Conservation (phyloP, 2,797 vertebrate species). For the Poeciliopsis presidionis region DNA sequence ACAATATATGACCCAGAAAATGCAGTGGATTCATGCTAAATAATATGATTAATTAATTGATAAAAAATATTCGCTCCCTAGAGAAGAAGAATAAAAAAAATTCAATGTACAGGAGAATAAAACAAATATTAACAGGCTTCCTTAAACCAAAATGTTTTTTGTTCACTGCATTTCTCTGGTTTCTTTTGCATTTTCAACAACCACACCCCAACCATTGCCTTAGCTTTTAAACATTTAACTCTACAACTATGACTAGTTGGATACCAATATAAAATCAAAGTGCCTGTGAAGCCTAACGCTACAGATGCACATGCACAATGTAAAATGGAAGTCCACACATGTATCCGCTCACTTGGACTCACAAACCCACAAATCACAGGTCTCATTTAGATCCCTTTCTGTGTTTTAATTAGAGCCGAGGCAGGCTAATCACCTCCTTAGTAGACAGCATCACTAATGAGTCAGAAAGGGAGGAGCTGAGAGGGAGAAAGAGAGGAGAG, state of each 20-base stretch:
- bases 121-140: not conserved
- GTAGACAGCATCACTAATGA: constrained; percentile 77
- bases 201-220: constrained; percentile 18
- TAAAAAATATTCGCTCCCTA: constrained; percentile 20
- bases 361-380: constrained; percentile 68
- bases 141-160: constrained; percentile 8
- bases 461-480: constrained; percentile 71
- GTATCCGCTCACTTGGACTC: constrained; percentile 13
- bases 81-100: constrained; percentile 17
- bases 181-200: constrained; percentile 33
- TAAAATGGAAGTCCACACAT: constrained; percentile 15
- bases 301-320: not conserved
- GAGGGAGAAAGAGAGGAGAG: constrained; percentile 41
- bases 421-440: constrained; percentile 78
- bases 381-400: constrained; percentile 76
- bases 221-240: constrained; percentile 13
- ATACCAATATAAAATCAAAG: constrained; percentile 24
- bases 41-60: constrained; percentile 22
- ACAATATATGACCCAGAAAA: constrained; percentile 18
- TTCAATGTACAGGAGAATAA: not conserved
- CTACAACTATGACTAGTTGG: constrained; percentile 13
- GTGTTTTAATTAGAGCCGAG: constrained; percentile 76
- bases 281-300: constrained; percentile 23
- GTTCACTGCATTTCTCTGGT: not conserved
- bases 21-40: constrained; percentile 12